Evolutionary conservation across 1,140 invertebrate species (phyloP).

Genomic region (Aphaenogaster rudis): DNA sequence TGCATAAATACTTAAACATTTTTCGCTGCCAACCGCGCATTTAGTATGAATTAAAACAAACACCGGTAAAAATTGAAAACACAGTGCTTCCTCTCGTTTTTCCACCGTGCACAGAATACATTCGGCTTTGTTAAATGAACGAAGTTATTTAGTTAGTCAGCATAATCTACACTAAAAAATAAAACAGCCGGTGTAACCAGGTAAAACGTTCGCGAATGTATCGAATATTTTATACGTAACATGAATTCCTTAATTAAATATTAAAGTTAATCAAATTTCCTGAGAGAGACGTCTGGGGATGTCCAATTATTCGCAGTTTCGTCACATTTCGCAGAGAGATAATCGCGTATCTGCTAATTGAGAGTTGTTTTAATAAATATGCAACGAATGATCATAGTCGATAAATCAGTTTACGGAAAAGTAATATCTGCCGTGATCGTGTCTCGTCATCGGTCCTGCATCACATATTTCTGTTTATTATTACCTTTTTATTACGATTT

Average conservation of each 20-base stretch:
- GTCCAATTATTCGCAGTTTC: constrained; percentile 19
- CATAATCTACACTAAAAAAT: background rate
- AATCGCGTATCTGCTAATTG: constrained; percentile 39
- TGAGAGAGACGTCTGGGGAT: background rate
- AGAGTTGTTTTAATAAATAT: constrained; percentile 47
- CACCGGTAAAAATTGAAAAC: constrained; percentile 51
- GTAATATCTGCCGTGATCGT: constrained; percentile 22
- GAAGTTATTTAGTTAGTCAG: background rate
- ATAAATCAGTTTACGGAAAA: constrained; percentile 48
- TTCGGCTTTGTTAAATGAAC: constrained; percentile 8
- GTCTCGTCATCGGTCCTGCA: background rate
- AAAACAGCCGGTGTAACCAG: background rate
- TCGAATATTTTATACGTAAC: background rate
- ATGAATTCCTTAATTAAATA: constrained; percentile 27
- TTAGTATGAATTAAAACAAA: constrained; percentile 53
- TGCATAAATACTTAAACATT: constrained; percentile 49
- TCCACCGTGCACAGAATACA: background rate
- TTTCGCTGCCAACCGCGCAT: constrained; percentile 3
- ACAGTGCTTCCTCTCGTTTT: background rate
- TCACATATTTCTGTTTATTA: constrained; percentile 48
- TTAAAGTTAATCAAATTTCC: constrained; percentile 40
- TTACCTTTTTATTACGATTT: constrained; percentile 35
- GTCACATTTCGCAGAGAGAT: constrained; percentile 1
- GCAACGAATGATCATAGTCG: constrained; percentile 19
- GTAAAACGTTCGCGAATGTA: background rate